phyloP scores from a whole-genome alignment of 1,140 invertebrate genomes.

The Drosophila mayri region DNA sequence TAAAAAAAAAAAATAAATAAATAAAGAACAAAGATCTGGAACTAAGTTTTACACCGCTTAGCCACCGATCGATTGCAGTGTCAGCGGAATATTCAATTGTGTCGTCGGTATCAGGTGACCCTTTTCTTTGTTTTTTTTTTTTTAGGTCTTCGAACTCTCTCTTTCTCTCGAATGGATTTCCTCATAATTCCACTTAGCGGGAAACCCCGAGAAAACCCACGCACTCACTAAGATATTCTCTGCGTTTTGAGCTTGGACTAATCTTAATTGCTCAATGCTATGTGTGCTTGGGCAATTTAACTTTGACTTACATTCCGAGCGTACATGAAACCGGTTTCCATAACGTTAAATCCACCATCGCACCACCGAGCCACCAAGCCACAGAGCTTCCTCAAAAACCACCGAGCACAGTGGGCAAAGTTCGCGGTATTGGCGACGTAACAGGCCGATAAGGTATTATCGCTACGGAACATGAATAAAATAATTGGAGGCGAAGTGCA shows the following conservation, averaged over 20 bases:
- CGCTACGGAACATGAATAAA: conserved; percentile 12
- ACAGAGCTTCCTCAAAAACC: neutral
- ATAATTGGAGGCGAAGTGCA: conserved; percentile 9
- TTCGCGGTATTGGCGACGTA: neutral
- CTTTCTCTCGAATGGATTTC: conserved; percentile 9
- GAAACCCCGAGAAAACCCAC: conserved; percentile 10
- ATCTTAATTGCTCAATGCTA: conserved; percentile 26
- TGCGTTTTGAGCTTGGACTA: conserved; percentile 13
- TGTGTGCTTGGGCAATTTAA: conserved; percentile 5
- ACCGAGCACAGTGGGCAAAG: conserved; percentile 9
- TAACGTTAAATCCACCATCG: conserved; percentile 12
- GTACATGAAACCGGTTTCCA: conserved; percentile 34
- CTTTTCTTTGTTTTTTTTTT: conserved; percentile 5
- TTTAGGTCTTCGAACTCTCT: neutral
- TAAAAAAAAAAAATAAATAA: conserved; percentile 1
- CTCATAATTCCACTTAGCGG: conserved; percentile 1
- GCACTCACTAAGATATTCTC: conserved; percentile 10
- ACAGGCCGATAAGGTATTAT: conserved; percentile 4
- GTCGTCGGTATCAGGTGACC: conserved; percentile 13
- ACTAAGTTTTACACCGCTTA: neutral
- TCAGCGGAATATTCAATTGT: conserved; percentile 37
- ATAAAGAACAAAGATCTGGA: conserved; percentile 23
- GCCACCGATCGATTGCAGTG: conserved; percentile 33
- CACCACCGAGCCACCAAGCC: neutral
- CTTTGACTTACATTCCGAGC: conserved; percentile 21